Evolutionary conservation across 2,797 vertebrate genomes (phyloP).

Genomic region (Rachycentron canadum): DNA sequence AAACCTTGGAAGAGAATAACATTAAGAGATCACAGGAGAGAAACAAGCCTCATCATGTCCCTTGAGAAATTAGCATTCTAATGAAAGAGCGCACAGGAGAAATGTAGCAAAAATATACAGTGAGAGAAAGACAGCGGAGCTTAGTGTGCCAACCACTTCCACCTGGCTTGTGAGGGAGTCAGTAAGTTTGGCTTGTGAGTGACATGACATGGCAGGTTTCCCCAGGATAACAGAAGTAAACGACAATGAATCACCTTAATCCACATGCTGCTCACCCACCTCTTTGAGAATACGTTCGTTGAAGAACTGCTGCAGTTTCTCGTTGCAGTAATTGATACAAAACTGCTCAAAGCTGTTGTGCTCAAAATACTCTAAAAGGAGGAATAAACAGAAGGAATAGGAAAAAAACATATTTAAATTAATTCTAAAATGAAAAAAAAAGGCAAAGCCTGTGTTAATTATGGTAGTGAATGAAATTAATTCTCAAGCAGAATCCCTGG

Average conservation of each 20-base stretch:
- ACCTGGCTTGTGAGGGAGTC: slow-evolving; percentile 31
- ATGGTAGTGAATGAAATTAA: slow-evolving; percentile 45
- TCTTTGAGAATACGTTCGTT: slow-evolving; percentile 99
- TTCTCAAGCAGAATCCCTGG: slow-evolving; percentile 33
- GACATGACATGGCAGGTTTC: slow-evolving; percentile 44
- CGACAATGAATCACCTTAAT: slow-evolving; percentile 35
- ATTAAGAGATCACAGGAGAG: slow-evolving; percentile 70
- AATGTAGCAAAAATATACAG: slow-evolving; percentile 31
- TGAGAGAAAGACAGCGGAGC: slow-evolving; percentile 29
- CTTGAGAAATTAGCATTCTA: slow-evolving; percentile 78
- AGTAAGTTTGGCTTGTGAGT: slow-evolving; percentile 44
- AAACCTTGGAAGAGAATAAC: slow-evolving; percentile 68
- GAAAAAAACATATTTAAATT: slow-evolving; percentile 57
- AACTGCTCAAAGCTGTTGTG: slow-evolving; percentile 99
- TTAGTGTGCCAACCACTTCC: slow-evolving; percentile 28
- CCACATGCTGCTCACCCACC: slow-evolving; percentile 80
- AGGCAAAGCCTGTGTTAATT: slow-evolving; percentile 55
- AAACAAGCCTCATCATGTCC: slow-evolving; percentile 60
- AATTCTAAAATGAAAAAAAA: slow-evolving; percentile 50
- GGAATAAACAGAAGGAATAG: slow-evolving; percentile 39
- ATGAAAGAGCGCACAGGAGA: slow-evolving; percentile 54
- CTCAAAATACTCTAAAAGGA: slow-evolving; percentile 95
- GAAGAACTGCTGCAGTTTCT: slow-evolving; percentile 99
- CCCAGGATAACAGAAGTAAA: slow-evolving; percentile 42
- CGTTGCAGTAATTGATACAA: slow-evolving; percentile 99